Conservation (phyloP, 2,113 vertebrate genomes). For the Zapus hudsonius region DNA sequence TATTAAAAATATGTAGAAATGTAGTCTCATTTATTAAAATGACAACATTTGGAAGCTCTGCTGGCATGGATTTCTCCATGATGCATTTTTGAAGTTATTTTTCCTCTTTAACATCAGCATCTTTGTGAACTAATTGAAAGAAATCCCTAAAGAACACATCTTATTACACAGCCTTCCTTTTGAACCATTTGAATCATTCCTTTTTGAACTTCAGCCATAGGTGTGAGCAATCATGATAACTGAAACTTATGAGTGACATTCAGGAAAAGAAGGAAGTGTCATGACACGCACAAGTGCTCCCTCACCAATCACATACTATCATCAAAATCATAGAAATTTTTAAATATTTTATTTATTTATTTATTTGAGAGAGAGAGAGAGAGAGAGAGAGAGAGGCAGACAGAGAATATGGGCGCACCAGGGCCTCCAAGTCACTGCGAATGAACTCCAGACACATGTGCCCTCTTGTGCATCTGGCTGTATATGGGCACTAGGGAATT, state of each 20-base stretch:
- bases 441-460: too few relatives aligned
- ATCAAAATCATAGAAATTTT: not conserved
- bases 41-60: not conserved
- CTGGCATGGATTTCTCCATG: slow-evolving; percentile 7
- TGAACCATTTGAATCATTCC: not conserved
- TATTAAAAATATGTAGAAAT: not conserved
- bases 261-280: not conserved
- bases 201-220: not conserved
- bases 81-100: not conserved
- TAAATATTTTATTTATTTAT: not conserved
- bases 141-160: not conserved
- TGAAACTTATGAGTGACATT: not conserved
- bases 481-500: too few relatives aligned
- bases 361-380: too few relatives aligned
- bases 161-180: not conserved
- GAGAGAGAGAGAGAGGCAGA: too few relatives aligned
- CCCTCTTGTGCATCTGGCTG: too few relatives aligned
- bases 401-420: too few relatives aligned
- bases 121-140: not conserved
- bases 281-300: not conserved
- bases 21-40: not conserved
- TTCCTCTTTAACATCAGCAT: not conserved
- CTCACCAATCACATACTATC: not conserved
- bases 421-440: too few relatives aligned
- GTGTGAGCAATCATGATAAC: not conserved